phyloP scores from a whole-genome alignment of 35 echinoderm and acorn worm species.

The Apostichopus parvimensis region DNA sequence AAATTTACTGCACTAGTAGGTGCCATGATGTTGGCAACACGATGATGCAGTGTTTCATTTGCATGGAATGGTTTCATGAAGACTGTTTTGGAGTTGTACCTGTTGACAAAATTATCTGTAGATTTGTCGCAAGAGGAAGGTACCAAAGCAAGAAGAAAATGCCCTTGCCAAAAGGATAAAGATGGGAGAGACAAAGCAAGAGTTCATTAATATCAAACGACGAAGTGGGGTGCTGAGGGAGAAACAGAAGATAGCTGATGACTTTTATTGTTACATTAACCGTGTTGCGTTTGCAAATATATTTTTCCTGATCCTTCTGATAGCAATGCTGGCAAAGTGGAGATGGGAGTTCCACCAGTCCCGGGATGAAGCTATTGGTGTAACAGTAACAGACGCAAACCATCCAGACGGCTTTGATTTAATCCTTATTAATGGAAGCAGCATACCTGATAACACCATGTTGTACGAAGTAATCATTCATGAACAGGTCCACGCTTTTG shows the following conservation, averaged over 20 bases:
- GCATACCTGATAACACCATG: too few species aligned
- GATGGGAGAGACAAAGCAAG: background rate
- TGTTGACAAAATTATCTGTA: background rate
- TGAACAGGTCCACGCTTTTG: too few species aligned
- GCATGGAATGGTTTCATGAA: background rate
- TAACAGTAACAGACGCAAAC: too few species aligned
- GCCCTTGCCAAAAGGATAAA: background rate
- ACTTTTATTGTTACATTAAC: background rate
- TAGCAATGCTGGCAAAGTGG: too few species aligned
- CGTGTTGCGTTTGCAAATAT: background rate
- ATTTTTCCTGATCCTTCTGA: background rate
- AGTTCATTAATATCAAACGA: background rate
- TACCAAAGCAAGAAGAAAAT: background rate
- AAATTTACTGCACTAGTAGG: conserved; percentile 7
- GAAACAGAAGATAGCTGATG: background rate
- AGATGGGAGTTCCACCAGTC: too few species aligned
- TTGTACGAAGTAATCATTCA: too few species aligned
- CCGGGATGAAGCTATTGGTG: too few species aligned
- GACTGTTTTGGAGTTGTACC: background rate
- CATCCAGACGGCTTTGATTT: too few species aligned
- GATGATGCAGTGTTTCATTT: background rate
- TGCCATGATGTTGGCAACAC: background rate
- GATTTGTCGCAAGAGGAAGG: background rate
- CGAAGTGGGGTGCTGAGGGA: background rate
- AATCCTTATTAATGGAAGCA: too few species aligned